These are phyloP conservation scores for Muscicapa comitata DNA, from an alignment of 2,797 vertebrate genomes.

Conservation along the genomic window DNA sequence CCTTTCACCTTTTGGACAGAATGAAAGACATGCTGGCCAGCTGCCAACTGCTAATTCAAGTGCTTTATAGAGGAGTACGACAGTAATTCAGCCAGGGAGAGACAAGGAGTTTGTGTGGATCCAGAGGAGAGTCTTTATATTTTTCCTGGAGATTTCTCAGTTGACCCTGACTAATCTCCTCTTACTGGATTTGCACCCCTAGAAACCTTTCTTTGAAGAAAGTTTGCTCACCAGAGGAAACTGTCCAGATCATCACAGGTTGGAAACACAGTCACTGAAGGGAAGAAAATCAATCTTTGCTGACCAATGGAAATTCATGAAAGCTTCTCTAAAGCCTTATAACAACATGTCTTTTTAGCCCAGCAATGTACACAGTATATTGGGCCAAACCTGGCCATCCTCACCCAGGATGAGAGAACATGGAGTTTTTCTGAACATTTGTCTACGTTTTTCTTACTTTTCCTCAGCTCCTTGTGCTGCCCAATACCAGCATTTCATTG, in stretches of 20 bases:
- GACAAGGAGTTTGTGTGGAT: background rate
- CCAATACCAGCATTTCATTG: background rate
- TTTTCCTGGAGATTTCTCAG: background rate
- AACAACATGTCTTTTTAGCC: background rate
- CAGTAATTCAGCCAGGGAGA: background rate
- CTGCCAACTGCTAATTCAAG: background rate
- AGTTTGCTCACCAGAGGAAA: background rate
- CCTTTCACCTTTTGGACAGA: background rate
- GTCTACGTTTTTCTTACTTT: background rate
- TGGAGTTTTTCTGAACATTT: fast-evolving
- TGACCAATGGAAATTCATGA: background rate
- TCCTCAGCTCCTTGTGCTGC: background rate
- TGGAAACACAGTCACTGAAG: background rate
- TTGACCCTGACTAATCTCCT: background rate
- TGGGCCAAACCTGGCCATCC: background rate
- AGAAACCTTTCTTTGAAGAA: slow-evolving; percentile 17
- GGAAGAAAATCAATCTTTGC: background rate
- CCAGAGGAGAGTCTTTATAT: background rate
- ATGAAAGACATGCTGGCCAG: slow-evolving; percentile 18
- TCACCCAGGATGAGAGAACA: background rate
- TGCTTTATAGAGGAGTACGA: background rate
- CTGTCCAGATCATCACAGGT: background rate
- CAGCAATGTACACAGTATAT: background rate
- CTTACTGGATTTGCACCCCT: background rate
- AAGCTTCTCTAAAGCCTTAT: background rate